Evolutionary conservation across 2,113 vertebrate species (phyloP), one percentile per base, ranked within the genome.

Genomic region (Hippoglossus stenolepis): DNA sequence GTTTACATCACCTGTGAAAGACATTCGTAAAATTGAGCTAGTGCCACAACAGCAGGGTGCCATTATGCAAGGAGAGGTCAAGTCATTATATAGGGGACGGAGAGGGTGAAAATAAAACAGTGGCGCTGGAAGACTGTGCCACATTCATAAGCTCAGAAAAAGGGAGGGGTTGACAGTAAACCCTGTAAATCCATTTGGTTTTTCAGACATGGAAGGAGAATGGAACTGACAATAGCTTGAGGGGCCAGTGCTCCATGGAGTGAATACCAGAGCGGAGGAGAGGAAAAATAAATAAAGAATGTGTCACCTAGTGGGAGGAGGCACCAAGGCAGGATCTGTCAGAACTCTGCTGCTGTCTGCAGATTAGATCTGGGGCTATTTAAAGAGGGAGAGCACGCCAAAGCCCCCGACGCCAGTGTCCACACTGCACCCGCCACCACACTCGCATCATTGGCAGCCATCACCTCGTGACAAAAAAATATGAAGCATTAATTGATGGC

Each of bases 301-400:
- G 87, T 93, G 91, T 91, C 92, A 93, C 89, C 90, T 90, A 91
- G 89, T 91, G 87, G 90, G 91, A 92, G 92, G 90, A 93, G 90
- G 80, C 76, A 91, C 83, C 63, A 71, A 90, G 90, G 92, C 89
- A 88, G 82, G 79, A 92, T 91, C 92, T 94, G 93, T 94, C 93
- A 94, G 91, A 93, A 93, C 89, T 93, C 80, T 91, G 80, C 90
- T 94, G 93, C 89, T 94, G 92, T 93, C 93, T 92, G 91, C 90
- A 93, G 92, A 94, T 94, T 93, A 91, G 87, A 94, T 94, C 91
- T 89, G 77, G 76, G 87, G 91, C 91, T 92, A 94, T 94, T 93
- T 93, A 92, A 89, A 91, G 90, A 93, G 84, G 83, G 87, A 88
- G 68, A 79, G 83, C 84, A 83, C 43, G 21, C 70, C 85, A 83